Conservation (phyloP, 2,888 invertebrate species). For the Agrochola macilenta region DNA sequence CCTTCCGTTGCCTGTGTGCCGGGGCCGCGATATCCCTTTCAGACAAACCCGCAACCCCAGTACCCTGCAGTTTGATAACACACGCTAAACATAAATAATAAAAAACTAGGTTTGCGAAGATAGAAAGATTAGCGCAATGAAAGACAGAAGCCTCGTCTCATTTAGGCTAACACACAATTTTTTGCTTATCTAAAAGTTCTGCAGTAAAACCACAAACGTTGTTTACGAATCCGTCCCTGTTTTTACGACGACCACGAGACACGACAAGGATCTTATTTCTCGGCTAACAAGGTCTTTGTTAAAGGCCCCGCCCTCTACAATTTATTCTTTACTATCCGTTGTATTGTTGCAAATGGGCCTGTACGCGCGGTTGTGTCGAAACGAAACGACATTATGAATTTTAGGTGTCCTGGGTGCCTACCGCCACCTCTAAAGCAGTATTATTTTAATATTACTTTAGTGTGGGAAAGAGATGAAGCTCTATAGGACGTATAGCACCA, state of each 20-base stretch:
- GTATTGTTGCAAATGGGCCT: constrained; percentile 35
- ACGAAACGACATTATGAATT: constrained; percentile 22
- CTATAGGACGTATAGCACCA: too few species aligned
- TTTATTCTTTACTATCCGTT: constrained; percentile 38
- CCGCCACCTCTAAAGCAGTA: too few species aligned
- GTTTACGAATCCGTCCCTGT: constrained; percentile 61
- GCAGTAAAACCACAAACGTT: constrained; percentile 67
- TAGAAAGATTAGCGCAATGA: constrained; percentile 3
- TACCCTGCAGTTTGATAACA: neutral
- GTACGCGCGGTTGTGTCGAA: constrained; percentile 19
- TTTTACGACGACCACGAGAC: constrained; percentile 69
- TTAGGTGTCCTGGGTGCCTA: neutral
- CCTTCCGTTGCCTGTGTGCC: too few species aligned
- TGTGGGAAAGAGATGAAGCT: too few species aligned
- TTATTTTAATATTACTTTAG: too few species aligned
- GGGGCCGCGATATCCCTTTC: too few species aligned
- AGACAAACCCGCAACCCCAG: too few species aligned
- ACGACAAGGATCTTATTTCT: constrained; percentile 67
- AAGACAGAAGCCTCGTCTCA: constrained; percentile 26
- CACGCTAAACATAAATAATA: neutral
- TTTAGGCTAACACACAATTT: constrained; percentile 41
- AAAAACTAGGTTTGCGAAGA: neutral
- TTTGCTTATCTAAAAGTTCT: constrained; percentile 66
- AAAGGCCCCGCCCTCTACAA: constrained; percentile 45
- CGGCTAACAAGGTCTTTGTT: constrained; percentile 62